Evolutionary conservation across 2,797 vertebrate genomes (phyloP).

Genomic region (Chiropotes sagulatus): DNA sequence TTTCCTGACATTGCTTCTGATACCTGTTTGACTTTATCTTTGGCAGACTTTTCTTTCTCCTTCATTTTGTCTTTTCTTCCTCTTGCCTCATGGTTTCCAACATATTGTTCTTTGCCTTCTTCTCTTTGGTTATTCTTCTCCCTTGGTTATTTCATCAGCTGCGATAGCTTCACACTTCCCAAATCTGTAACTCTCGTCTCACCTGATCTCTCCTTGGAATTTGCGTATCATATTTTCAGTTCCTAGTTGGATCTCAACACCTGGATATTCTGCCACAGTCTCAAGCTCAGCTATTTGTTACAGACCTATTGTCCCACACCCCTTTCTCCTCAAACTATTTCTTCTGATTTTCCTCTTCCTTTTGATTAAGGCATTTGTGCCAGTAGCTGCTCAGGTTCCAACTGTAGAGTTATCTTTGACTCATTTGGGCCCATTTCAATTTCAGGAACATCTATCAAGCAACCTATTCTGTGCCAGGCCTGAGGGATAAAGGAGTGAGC

Average conservation of each 20-base stretch:
- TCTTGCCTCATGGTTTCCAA: neutral
- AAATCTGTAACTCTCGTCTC: neutral
- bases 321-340: neutral
- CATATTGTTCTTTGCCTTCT: neutral
- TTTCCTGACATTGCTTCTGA: neutral
- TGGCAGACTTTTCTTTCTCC: neutral
- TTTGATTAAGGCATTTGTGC: neutral
- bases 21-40: neutral
- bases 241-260: neutral
- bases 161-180: neutral
- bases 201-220: neutral
- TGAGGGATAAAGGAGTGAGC: neutral
- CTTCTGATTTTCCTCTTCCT: neutral
- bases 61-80: neutral
- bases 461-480: neutral
- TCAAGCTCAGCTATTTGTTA: neutral
- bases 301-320: neutral
- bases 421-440: neutral
- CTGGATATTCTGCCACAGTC: neutral
- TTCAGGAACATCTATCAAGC: neutral
- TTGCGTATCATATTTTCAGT: neutral
- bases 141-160: conserved; percentile 6
- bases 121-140: neutral
- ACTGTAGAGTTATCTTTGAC: neutral
- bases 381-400: neutral